A percentile compares a stretch with the other conserved stretches of the same genome.
phyloP scores from a whole-genome alignment of 2,113 vertebrate genomes.

The Pluvianellus socialis region DNA sequence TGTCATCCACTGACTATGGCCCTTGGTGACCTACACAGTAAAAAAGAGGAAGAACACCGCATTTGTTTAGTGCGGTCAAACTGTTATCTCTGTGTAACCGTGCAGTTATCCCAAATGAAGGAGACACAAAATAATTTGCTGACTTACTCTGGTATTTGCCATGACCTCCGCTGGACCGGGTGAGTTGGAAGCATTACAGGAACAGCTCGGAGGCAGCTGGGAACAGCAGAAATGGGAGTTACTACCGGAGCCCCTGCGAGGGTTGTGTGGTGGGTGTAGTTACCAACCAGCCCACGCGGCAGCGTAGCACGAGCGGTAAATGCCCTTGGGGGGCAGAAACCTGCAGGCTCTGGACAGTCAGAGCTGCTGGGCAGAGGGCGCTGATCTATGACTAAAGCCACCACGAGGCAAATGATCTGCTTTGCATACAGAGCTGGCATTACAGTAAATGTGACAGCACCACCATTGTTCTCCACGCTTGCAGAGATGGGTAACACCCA shows the following conservation, averaged over 20 bases:
- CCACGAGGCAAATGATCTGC: background rate
- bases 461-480: background rate
- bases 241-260: accelerated
- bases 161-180: background rate
- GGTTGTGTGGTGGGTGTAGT: no score
- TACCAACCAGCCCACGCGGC: no score
- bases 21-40: background rate
- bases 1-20: no score
- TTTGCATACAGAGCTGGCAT: background rate
- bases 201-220: accelerated
- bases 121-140: background rate
- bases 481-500: background rate
- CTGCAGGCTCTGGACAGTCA: background rate
- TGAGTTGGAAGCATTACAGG: accelerated
- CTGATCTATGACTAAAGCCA: background rate
- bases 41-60: accelerated
- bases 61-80: background rate
- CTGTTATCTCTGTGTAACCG: background rate
- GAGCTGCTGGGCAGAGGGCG: accelerated
- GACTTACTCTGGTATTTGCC: background rate
- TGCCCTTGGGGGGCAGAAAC: background rate
- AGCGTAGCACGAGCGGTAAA: background rate
- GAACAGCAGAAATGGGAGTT: background rate
- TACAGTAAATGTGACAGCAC: background rate
- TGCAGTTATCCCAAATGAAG: accelerated